Evolutionary conservation across 30 jellyfish, hydroid and myxozoan genomes (phyloP).

Genomic region (Cassiopea xamachana): DNA sequence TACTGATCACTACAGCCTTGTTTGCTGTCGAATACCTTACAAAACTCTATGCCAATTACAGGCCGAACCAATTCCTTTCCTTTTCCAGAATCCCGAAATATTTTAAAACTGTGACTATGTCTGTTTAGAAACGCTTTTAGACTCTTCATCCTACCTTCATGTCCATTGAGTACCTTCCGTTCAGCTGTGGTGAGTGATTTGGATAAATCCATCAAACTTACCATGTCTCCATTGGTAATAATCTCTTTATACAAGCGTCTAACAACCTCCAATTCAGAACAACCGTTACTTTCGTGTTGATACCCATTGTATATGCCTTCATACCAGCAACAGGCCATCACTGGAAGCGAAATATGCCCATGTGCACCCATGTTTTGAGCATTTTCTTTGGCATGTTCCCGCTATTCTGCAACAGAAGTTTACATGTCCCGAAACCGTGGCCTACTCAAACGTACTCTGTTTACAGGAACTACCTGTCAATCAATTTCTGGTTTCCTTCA

Average conservation of each 20-base stretch:
- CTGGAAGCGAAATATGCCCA: not conserved
- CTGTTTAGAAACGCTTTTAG: constrained; percentile 38
- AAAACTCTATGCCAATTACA: constrained; percentile 80
- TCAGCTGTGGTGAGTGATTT: not conserved
- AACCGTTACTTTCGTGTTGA: not conserved
- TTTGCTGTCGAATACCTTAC: constrained; percentile 90
- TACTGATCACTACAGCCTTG: constrained; percentile 69
- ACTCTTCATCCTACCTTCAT: constrained; percentile 27
- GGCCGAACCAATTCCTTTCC: constrained; percentile 69
- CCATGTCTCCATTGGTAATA: constrained; percentile 19
- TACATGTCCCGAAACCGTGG: not conserved
- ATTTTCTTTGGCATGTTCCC: not conserved
- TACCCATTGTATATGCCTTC: not conserved
- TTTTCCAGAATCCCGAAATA: constrained; percentile 39
- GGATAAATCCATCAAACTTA: constrained; percentile 10
- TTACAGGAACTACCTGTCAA: constrained; percentile 58
- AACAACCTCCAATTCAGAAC: not conserved
- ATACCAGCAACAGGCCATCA: not conserved
- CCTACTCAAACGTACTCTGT: not conserved
- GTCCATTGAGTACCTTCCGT: not conserved
- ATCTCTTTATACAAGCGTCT: constrained; percentile 19
- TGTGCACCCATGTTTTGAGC: not conserved
- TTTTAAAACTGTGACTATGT: constrained; percentile 44
- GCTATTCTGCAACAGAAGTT: not conserved
- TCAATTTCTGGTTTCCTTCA: constrained; percentile 67